Conservation (phyloP, 2,888 invertebrate species). For the Hedya salicella region DNA sequence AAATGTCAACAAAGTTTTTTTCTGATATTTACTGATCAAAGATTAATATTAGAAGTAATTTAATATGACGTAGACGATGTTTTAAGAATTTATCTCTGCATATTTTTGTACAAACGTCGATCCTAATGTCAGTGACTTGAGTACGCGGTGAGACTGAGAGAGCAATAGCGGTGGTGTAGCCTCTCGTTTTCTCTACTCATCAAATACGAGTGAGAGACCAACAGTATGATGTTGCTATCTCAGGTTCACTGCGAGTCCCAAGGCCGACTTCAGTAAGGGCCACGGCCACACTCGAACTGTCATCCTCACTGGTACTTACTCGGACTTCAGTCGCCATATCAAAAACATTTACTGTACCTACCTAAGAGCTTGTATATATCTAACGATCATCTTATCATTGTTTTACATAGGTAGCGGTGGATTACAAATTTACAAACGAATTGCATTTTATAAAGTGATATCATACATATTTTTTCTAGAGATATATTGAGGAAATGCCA, state of each 20-base stretch:
- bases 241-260: background rate
- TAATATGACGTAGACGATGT: conserved; percentile 56
- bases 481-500: conserved; percentile 61
- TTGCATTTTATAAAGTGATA: conserved; percentile 53
- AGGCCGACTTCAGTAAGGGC: background rate
- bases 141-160: background rate
- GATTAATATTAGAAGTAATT: conserved; percentile 49
- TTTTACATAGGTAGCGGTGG: conserved; percentile 60
- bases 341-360: conserved; percentile 66
- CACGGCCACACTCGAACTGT: conserved; percentile 49
- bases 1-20: conserved; percentile 45
- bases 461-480: conserved; percentile 70
- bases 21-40: conserved; percentile 50
- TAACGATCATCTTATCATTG: conserved; percentile 59
- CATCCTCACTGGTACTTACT: conserved; percentile 67
- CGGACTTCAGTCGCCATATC: conserved; percentile 74
- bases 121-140: conserved; percentile 57
- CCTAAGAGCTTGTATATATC: conserved; percentile 73
- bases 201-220: background rate
- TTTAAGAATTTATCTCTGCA: conserved; percentile 65
- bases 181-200: background rate
- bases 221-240: background rate
- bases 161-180: background rate
- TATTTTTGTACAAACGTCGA: conserved; percentile 76
- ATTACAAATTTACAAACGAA: conserved; percentile 53